Percentiles rank a stretch among this genome's conserved stretches.
These are phyloP conservation scores for Andrena cerasifolii DNA, from an alignment of 1,140 invertebrate genomes.

Conservation along the genomic window DNA sequence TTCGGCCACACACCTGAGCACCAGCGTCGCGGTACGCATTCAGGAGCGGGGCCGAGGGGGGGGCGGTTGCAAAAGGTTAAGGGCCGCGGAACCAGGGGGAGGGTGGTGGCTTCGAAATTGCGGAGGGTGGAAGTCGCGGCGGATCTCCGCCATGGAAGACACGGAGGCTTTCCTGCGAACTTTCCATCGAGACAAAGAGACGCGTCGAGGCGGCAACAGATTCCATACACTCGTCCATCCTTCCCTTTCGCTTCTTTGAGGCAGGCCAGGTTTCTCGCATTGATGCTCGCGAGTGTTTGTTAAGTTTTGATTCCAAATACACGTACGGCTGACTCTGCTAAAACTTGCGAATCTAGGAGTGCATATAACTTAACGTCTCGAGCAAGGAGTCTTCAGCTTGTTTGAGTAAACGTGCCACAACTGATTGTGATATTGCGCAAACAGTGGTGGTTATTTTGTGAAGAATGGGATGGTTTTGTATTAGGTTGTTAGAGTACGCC, in stretches of 20 bases:
- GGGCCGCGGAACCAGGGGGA: constrained; percentile 25
- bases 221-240: constrained; percentile 5
- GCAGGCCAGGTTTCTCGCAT: not conserved
- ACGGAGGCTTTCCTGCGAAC: not conserved
- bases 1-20: constrained; percentile 38
- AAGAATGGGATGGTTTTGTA: too few relatives aligned
- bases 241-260: not conserved
- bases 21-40: not conserved
- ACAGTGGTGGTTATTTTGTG: too few relatives aligned
- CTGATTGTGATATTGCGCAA: too few relatives aligned
- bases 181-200: constrained; percentile 30
- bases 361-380: not conserved
- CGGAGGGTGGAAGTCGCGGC: constrained; percentile 22
- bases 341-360: not conserved
- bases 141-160: constrained; percentile 16
- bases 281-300: not conserved
- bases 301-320: not conserved
- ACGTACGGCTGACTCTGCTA: not conserved
- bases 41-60: not conserved
- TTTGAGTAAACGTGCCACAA: too few relatives aligned
- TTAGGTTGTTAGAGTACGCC: too few relatives aligned
- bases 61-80: constrained; percentile 28
- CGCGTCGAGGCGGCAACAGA: constrained; percentile 9
- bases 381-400: not conserved
- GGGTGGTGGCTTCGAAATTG: constrained; percentile 8